Evolutionary conservation across 2,797 vertebrate genomes (phyloP).

Genomic region (Tragelaphus eurycerus): DNA sequence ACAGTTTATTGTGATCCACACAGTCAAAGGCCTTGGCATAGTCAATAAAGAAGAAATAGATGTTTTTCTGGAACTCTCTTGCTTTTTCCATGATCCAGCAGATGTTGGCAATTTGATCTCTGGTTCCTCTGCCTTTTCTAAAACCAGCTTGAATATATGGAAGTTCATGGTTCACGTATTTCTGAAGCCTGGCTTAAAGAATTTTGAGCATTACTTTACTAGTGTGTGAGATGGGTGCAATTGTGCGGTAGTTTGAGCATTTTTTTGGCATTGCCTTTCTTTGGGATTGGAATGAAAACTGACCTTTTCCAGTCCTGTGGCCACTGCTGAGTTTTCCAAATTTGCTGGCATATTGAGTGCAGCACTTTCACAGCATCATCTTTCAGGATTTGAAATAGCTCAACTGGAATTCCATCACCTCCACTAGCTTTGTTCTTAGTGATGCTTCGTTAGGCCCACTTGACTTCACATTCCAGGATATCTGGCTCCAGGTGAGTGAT

Average conservation of each 20-base stretch:
- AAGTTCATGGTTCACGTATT: neutral
- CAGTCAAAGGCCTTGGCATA: neutral
- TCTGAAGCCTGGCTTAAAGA: neutral
- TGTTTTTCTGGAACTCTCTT: neutral
- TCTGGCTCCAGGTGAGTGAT: neutral
- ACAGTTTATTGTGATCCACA: neutral
- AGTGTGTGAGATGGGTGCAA: fast-evolving
- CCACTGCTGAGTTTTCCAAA: neutral
- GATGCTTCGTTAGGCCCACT: neutral
- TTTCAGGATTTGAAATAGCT: neutral
- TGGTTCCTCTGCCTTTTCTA: neutral
- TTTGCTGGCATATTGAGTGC: neutral
- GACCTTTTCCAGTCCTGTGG: neutral
- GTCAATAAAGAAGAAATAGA: neutral
- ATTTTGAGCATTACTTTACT: neutral
- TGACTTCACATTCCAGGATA: neutral
- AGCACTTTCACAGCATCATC: neutral
- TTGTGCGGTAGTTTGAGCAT: neutral
- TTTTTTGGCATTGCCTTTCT: neutral
- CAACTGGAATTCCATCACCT: neutral
- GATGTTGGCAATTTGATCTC: neutral
- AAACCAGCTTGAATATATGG: neutral
- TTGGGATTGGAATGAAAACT: neutral
- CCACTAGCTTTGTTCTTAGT: neutral
- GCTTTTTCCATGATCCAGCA: fast-evolving